Percentiles rank a stretch among this genome's conserved stretches.
Evolutionary conservation across 2,797 vertebrate species (phyloP).

Genomic region (Xenentodon cancila): DNA sequence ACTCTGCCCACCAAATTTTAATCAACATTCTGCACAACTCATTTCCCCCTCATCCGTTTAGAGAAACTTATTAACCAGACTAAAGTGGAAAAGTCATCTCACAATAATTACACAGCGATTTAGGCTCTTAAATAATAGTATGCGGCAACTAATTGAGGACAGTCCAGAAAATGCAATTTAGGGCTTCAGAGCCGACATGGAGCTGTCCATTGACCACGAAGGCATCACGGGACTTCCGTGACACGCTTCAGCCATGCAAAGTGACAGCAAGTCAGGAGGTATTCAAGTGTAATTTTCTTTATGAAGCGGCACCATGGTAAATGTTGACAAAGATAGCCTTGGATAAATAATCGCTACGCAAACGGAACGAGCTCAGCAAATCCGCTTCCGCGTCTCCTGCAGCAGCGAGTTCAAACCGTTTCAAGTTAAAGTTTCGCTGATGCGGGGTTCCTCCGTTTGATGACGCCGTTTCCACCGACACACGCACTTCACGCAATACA

Average conservation of each 20-base stretch:
- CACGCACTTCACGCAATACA: no score
- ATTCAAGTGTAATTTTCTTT: background rate
- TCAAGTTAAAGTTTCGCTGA: no score
- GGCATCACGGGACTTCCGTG: conserved; percentile 33
- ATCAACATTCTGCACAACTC: background rate
- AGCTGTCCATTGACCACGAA: conserved; percentile 9
- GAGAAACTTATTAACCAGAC: no score
- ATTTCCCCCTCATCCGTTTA: no score
- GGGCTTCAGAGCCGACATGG: background rate
- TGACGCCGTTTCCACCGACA: no score
- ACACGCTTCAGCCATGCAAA: conserved; percentile 13
- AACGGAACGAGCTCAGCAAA: background rate
- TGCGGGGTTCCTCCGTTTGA: no score
- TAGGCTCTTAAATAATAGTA: no score
- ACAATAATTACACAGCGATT: no score
- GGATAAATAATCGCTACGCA: conserved; percentile 1
- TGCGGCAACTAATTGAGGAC: background rate
- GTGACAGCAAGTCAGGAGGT: conserved; percentile 17
- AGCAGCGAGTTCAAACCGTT: no score
- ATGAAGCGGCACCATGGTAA: background rate
- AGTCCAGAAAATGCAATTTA: background rate
- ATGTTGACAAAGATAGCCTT: background rate
- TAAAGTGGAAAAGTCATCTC: no score
- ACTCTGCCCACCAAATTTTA: conserved; percentile 11
- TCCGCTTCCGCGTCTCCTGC: no score